phyloP scores from a whole-genome alignment of 2,888 invertebrate genomes.

The Parnassius smintheus region DNA sequence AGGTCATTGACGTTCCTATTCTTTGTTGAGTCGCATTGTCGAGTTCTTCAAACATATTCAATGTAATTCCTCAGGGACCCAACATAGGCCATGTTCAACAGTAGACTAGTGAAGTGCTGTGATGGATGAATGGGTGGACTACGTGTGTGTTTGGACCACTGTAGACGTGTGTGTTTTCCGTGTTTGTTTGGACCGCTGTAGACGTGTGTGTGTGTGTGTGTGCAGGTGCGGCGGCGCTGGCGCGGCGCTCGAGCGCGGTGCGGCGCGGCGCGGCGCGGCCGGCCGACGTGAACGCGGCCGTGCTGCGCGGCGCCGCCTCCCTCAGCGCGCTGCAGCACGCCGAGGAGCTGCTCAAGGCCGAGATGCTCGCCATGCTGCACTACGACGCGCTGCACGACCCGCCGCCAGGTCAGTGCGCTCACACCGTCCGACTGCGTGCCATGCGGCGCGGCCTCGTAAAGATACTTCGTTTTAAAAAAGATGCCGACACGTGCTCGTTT shows the following conservation, averaged over 20 bases:
- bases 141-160: too few relatives aligned
- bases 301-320: constrained; percentile 87
- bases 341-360: constrained; percentile 96
- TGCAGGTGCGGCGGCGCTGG: constrained; percentile 57
- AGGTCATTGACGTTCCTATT: too few relatives aligned
- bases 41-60: too few relatives aligned
- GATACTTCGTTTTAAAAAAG: background rate
- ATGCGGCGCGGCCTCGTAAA: too few relatives aligned
- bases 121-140: too few relatives aligned
- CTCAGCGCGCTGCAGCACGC: constrained; percentile 95
- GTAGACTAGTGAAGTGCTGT: too few relatives aligned
- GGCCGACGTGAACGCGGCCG: constrained; percentile 90
- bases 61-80: too few relatives aligned
- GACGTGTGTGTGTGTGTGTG: background rate
- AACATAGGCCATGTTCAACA: too few relatives aligned
- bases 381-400: constrained; percentile 93
- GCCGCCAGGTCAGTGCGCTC: constrained; percentile 46
- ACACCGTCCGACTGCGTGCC: background rate
- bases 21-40: too few relatives aligned
- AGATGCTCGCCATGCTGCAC: constrained; percentile 97
- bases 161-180: too few relatives aligned
- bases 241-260: constrained; percentile 91
- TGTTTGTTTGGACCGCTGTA: too few relatives aligned
- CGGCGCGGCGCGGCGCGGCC: constrained; percentile 93
- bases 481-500: too few relatives aligned